Conservation (phyloP, 2,888 invertebrate species). For the Bembecia ichneumoniformis region DNA sequence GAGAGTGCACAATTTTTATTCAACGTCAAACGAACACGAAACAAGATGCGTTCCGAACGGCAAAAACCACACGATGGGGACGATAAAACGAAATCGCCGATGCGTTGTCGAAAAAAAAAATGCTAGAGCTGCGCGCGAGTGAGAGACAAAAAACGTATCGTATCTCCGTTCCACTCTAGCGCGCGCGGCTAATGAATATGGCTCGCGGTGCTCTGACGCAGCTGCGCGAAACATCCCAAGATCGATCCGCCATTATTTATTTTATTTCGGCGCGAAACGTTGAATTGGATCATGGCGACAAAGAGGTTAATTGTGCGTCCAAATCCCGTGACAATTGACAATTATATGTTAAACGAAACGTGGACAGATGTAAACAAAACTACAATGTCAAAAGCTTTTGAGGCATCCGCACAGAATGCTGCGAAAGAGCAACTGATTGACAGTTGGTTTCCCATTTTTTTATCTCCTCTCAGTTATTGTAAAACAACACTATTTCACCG, state of each 20-base stretch:
- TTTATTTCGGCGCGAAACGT: constrained; percentile 66
- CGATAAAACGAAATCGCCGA: constrained; percentile 69
- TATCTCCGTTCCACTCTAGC: constrained; percentile 68
- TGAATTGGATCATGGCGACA: constrained; percentile 66
- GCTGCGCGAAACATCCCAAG: constrained; percentile 45
- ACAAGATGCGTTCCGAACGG: constrained; percentile 60
- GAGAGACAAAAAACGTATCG: constrained; percentile 67
- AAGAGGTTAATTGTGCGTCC: constrained; percentile 68
- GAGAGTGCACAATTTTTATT: constrained; percentile 18
- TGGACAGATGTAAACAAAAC: constrained; percentile 66
- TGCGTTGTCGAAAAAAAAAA: constrained; percentile 65
- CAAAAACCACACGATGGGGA: constrained; percentile 65
- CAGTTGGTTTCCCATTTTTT: not conserved
- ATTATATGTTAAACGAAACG: constrained; percentile 50
- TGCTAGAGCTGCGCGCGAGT: constrained; percentile 63
- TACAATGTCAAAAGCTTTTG: constrained; percentile 28
- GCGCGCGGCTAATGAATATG: constrained; percentile 60
- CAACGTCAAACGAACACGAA: constrained; percentile 42
- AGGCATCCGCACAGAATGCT: not conserved
- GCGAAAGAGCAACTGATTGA: constrained; percentile 17
- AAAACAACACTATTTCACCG: not conserved
- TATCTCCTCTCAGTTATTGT: not conserved
- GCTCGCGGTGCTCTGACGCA: constrained; percentile 49
- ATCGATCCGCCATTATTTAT: constrained; percentile 65
- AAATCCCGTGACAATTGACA: constrained; percentile 64